Evolutionary conservation across 2,113 vertebrate genomes (phyloP), one percentile per base, ranked within the genome.

Genomic region (Nycticebus coucang): DNA sequence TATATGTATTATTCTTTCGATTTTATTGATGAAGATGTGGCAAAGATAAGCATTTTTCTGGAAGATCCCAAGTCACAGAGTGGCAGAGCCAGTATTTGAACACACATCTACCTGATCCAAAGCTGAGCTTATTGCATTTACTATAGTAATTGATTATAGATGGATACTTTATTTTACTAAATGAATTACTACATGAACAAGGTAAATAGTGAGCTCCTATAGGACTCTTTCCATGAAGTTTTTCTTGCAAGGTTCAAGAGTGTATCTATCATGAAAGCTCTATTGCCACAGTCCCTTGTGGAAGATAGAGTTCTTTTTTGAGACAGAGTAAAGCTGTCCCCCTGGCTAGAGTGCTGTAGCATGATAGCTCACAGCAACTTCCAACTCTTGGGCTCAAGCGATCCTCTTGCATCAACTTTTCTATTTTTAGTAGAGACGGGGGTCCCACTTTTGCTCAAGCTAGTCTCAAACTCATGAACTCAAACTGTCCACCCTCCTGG

Each of bases 211-310:
- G 60, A 37, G 26, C 50, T 69, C 75, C 64, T 24, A 28, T 55
- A 55, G 85, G 62, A 83, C 30, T 85, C 30, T 85, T 85, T 79
- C 59, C n/a, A 68, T 24, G 69, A 30, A 78, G 59, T 62, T 91
- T 55, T 88, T 93, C 30, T 84, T 71, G 33, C 14, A 88, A 84
- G 69, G 60, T 78, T 84, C n/a, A 89, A 84, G 62, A 89, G 66
- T 72, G 89, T 64, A 85, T 79, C 64, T 89, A 41, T n/a, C 24
- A 85, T 41, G 33, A 92, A 95, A 92, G 77, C 21, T n/a, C 69
- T n/a, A 79, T 57, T 35, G 59, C 71, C 28, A 60, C 19, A 28
- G 1, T 75, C 68, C 10, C 64, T 64, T 82, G 53, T 14, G 26
- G 10, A 15, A 50, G 33, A 41, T 21, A 84, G 72, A 78, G 33